Percentiles rank a stretch among this genome's conserved stretches.
Conservation (phyloP, 1,140 invertebrate species). For the Sinonovacula constricta region DNA sequence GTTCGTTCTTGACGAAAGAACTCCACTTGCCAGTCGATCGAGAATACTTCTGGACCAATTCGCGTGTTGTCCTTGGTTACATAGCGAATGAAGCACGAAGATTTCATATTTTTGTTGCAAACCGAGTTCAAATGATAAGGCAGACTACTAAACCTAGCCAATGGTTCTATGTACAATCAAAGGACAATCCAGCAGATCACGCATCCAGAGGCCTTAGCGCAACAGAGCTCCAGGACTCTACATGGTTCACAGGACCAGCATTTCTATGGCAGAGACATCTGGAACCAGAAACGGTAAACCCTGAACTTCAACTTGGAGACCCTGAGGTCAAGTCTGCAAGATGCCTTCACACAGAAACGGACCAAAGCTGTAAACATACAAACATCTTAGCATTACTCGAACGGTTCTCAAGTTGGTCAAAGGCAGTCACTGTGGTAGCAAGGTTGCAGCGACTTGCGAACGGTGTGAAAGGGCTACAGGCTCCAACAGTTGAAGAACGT, state of each 20-base stretch:
- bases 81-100: constrained; percentile 52
- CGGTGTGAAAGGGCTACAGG: not conserved
- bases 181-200: constrained; percentile 54
- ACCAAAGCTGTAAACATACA: not conserved
- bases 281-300: not conserved
- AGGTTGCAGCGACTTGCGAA: constrained; percentile 19
- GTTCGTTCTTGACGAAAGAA: constrained; percentile 36
- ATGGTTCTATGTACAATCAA: constrained; percentile 49
- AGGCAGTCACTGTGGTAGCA: constrained; percentile 21
- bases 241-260: constrained; percentile 45
- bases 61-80: constrained; percentile 45
- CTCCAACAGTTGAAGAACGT: constrained; percentile 6
- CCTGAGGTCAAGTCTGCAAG: constrained; percentile 46
- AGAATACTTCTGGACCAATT: constrained; percentile 49
- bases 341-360: not conserved
- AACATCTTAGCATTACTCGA: constrained; percentile 11
- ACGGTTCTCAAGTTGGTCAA: constrained; percentile 20
- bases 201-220: constrained; percentile 18
- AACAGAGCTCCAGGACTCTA: constrained; percentile 5
- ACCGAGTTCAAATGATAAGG: constrained; percentile 56
- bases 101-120: constrained; percentile 59
- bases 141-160: constrained; percentile 39
- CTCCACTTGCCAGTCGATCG: constrained; percentile 15
- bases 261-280: constrained; percentile 48
- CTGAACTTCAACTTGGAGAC: constrained; percentile 25